Evolutionary conservation across 2,113 vertebrate genomes (phyloP), one percentile per base, ranked within the genome.

Genomic region (Dicaeum eximium): DNA sequence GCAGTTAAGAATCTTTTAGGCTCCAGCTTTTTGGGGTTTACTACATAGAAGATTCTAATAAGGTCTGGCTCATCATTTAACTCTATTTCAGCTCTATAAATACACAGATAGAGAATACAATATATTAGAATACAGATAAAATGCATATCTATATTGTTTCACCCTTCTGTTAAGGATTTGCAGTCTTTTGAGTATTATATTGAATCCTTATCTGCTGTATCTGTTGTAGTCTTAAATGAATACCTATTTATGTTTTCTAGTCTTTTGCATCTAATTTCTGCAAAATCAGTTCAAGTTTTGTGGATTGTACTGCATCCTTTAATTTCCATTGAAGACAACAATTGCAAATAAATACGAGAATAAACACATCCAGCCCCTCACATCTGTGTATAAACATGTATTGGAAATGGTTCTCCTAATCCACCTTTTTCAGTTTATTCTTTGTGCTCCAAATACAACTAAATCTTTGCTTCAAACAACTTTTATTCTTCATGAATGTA

Each of bases 201-300:
- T 7, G 48, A 94, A 93, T 84, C 61, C 96, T 97, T 95, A 56
- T 45, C 77, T 89, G 9, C 28, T 80, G 42, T 7, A n/a, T 50
- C 9, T 51, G 72, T 94, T 73, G 28, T 42, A 30, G 13, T 57
- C 78, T 72, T 53, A 71, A 73, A 42, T 37, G 4, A 61, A 5
- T 53, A 25, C 5, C 10, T 57, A 3, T 27, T 87, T 38, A 75
- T 37, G 19, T 57, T 69, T 74, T 69, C 45, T 75, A 14, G 13
- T 47, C 10, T 19, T 85, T 88, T 97, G 91, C 30, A 81, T 95
- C 86, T 90, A 91, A 95, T 93, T 96, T 88, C 56, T 83, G 62
- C 64, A 91, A 86, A 96, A 95, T 95, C 58, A 70, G 21, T 96
- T 96, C 47, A 45, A 91, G 42, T 90, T 97, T 69, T 15, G 18